phyloP scores from a whole-genome alignment of 2,888 invertebrate species.

The Agriopis marginaria region DNA sequence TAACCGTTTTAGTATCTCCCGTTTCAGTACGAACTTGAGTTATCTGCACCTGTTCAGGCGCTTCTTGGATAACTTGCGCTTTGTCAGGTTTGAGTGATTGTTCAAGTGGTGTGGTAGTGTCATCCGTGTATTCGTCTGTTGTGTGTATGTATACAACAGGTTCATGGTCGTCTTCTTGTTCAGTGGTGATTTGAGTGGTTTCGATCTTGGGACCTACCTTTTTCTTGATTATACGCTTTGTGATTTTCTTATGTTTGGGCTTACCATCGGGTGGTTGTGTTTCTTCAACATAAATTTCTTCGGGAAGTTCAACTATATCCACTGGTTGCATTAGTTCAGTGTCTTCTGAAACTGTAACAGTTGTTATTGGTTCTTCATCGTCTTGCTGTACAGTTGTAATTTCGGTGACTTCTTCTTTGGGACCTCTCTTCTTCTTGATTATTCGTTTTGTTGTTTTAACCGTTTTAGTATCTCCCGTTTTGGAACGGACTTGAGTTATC shows the following conservation, averaged over 20 bases:
- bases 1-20: constrained; percentile 56
- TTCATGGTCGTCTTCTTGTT: constrained; percentile 60
- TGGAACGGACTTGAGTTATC: constrained; percentile 46
- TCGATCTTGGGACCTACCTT: constrained; percentile 61
- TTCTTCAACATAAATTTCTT: constrained; percentile 25
- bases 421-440: constrained; percentile 51
- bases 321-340: constrained; percentile 7
- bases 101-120: constrained; percentile 40
- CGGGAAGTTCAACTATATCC: constrained; percentile 27
- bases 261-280: constrained; percentile 38
- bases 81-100: constrained; percentile 46
- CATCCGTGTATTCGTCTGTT: constrained; percentile 56
- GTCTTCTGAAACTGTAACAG: constrained; percentile 64
- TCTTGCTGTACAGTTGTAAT: constrained; percentile 42
- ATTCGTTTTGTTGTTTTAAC: constrained; percentile 57
- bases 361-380: constrained; percentile 50
- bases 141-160: constrained; percentile 46
- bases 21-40: constrained; percentile 43
- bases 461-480: constrained; percentile 55
- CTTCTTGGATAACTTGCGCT: constrained; percentile 48
- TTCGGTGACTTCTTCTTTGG: constrained; percentile 50
- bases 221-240: constrained; percentile 55
- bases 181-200: constrained; percentile 59
- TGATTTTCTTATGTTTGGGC: constrained; percentile 44
- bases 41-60: constrained; percentile 44